These are phyloP conservation scores for Crotalus viridis DNA, from an alignment of 2,113 vertebrate species.

Conservation along the genomic window DNA sequence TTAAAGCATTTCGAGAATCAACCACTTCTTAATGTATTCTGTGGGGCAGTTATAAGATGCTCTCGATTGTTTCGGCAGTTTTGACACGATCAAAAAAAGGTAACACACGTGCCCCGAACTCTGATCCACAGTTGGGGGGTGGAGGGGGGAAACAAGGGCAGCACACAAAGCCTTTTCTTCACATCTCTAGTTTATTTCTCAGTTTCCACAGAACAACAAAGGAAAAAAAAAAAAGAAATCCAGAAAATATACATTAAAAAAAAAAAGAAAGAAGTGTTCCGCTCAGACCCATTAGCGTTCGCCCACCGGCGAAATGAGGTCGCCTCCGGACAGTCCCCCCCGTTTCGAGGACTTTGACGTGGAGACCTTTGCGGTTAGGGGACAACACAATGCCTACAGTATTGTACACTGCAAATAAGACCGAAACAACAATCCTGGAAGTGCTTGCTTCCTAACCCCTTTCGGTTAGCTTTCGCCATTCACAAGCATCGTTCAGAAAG, in stretches of 20 bases:
- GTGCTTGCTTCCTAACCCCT: neutral
- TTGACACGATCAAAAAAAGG: neutral
- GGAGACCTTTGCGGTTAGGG: neutral
- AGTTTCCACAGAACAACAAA: conserved; percentile 20
- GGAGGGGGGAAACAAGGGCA: neutral
- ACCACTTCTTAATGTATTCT: neutral
- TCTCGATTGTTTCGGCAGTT: neutral
- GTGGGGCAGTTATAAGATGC: neutral
- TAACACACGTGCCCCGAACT: neutral
- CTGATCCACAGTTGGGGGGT: accelerated
- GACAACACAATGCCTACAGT: neutral
- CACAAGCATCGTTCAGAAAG: neutral
- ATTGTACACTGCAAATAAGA: conserved; percentile 1
- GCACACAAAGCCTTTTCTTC: neutral
- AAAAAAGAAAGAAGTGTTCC: neutral
- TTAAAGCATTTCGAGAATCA: neutral
- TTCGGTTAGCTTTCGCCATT: neutral
- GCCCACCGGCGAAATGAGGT: neutral
- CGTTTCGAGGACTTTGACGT: accelerated
- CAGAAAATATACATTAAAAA: neutral
- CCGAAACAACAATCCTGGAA: neutral
- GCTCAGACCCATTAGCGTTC: neutral
- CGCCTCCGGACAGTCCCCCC: neutral
- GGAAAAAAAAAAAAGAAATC: neutral
- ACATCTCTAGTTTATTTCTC: conserved; percentile 28